Evolutionary conservation across 2,888 invertebrate genomes (phyloP).

Genomic region (Apotomis betuletana): DNA sequence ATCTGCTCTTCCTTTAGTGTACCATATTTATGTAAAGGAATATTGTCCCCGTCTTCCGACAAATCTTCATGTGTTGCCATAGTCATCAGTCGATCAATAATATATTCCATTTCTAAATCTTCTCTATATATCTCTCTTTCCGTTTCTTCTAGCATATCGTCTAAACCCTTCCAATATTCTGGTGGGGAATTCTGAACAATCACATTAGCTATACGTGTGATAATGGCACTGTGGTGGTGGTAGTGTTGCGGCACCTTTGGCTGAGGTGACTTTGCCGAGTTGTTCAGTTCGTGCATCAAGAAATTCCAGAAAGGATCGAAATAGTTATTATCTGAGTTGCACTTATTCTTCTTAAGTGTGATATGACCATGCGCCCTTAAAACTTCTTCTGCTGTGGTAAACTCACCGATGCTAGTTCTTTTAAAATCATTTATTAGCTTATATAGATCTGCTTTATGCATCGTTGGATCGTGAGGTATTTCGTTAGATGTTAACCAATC

Average conservation of each 20-base stretch:
- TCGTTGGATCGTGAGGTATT: slow-evolving; percentile 18
- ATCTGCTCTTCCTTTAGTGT: neutral
- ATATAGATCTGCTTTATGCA: slow-evolving; percentile 31
- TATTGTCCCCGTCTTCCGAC: slow-evolving; percentile 3
- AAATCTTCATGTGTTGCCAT: slow-evolving; percentile 2
- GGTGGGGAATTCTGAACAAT: neutral
- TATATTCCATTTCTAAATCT: slow-evolving; percentile 31
- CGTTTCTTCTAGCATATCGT: neutral
- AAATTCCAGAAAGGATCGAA: slow-evolving; percentile 29
- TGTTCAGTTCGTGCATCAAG: neutral
- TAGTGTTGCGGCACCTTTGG: too few relatives aligned
- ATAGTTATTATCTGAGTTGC: slow-evolving; percentile 11
- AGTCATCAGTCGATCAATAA: slow-evolving; percentile 33
- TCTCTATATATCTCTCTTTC: slow-evolving; percentile 9
- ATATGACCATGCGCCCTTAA: slow-evolving; percentile 15
- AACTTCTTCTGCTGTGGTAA: neutral
- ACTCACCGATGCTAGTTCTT: neutral
- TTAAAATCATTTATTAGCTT: slow-evolving; percentile 16
- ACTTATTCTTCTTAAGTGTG: neutral
- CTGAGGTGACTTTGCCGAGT: too few relatives aligned
- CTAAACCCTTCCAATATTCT: slow-evolving; percentile 28
- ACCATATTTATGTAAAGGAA: slow-evolving; percentile 7
- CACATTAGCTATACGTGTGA: neutral
- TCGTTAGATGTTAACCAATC: slow-evolving; percentile 21
- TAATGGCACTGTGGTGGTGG: neutral